Percentiles rank a stretch among this genome's conserved stretches.
Evolutionary conservation across 2,797 vertebrate species (phyloP).

Genomic region (Bradypus variegatus): DNA sequence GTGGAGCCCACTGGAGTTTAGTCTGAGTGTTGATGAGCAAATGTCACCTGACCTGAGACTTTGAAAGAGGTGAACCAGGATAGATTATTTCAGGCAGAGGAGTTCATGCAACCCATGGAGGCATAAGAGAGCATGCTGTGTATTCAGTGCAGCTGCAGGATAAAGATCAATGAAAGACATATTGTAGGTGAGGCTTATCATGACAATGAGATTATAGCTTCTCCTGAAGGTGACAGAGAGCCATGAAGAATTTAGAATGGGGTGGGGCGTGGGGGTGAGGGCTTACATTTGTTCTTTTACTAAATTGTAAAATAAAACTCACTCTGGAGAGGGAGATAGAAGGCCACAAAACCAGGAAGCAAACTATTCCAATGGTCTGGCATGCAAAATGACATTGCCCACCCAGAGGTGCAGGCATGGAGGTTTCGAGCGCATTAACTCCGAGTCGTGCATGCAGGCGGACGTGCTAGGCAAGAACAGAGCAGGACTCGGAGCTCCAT

Average conservation of each 20-base stretch:
- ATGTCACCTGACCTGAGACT: not conserved
- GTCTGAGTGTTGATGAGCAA: not conserved
- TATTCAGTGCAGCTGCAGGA: not conserved
- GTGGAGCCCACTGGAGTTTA: not conserved
- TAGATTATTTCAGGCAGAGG: not conserved
- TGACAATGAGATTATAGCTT: not conserved
- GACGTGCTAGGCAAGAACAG: not conserved
- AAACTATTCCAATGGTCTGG: no score
- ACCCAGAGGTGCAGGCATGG: not conserved
- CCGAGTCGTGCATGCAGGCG: not conserved
- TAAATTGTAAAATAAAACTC: not conserved
- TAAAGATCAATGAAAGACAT: not conserved
- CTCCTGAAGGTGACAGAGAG: not conserved
- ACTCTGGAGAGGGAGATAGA: not conserved
- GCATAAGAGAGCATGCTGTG: not conserved
- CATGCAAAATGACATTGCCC: not conserved
- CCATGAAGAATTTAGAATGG: not conserved
- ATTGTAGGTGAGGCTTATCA: fast-evolving
- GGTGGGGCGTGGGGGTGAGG: not conserved
- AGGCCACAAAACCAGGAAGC: not conserved
- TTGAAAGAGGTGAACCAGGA: not conserved
- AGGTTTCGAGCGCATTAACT: no score
- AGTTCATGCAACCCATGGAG: not conserved
- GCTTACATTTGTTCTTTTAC: not conserved
- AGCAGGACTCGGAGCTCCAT: no score